phyloP scores from a whole-genome alignment of 2,888 invertebrate species.

The Notodonta ziczac region DNA sequence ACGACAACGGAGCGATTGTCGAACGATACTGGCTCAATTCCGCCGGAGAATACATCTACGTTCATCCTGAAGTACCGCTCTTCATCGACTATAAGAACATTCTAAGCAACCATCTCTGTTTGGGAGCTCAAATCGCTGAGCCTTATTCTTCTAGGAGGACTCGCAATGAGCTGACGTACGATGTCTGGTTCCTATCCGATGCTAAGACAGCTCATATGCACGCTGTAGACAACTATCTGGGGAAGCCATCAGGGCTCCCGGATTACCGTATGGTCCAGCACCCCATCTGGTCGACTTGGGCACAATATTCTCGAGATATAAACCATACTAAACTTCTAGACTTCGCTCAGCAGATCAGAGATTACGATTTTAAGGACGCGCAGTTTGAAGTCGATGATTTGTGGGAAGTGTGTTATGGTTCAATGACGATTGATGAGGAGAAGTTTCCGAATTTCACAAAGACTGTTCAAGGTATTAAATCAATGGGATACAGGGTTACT shows the following conservation, averaged over 20 bases:
- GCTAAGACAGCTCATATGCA: conserved; percentile 86
- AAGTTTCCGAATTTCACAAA: conserved; percentile 89
- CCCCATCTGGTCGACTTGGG: conserved; percentile 97
- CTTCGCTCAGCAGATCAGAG: conserved; percentile 87
- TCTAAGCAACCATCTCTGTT: conserved; percentile 81
- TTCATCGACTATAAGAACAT: conserved; percentile 88
- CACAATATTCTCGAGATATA: conserved; percentile 87
- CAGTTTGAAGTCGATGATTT: conserved; percentile 94
- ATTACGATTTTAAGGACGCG: conserved; percentile 87
- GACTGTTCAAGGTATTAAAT: conserved; percentile 85
- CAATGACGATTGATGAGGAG: conserved; percentile 87
- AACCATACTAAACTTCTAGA: conserved; percentile 85
- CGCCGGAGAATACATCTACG: conserved; percentile 87
- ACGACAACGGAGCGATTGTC: conserved; percentile 82
- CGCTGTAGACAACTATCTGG: conserved; percentile 85
- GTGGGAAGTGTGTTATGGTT: conserved; percentile 95
- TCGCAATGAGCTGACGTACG: conserved; percentile 81
- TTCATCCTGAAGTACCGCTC: conserved; percentile 86
- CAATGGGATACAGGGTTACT: conserved; percentile 88
- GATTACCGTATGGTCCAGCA: conserved; percentile 88
- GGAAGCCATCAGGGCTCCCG: conserved; percentile 86
- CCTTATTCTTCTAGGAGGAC: conserved; percentile 79
- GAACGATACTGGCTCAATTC: conserved; percentile 91
- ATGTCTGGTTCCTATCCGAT: conserved; percentile 84
- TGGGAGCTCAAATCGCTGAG: conserved; percentile 80